Evolutionary conservation across 2,888 invertebrate species (phyloP), one percentile per base, ranked within the genome.

Genomic region (Sepiola atlantica): DNA sequence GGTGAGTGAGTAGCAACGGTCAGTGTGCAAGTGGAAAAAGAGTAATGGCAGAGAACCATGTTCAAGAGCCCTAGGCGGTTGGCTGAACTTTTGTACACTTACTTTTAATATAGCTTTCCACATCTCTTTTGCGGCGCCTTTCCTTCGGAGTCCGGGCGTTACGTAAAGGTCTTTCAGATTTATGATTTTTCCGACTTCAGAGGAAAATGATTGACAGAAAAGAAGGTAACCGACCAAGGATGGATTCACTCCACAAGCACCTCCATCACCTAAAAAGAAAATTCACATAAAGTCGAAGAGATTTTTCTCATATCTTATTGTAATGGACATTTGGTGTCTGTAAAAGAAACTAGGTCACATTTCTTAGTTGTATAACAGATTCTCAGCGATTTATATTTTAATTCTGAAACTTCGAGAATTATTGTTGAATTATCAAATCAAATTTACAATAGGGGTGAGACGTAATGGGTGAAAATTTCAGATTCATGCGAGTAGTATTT

Each of bases 141-240:
- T 45, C n/a, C 20, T 92, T 16, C 92, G 32, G 54, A 14, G 54
- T 28, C 54, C 92, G 21, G 92, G 92, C 28, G 54, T 92, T 54
- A 92, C 92, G 28, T 92, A 92, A 54, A 92, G n/a, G 55, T 92
- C 92, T 54, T 92, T 55, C 18, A 92, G 54, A 45, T 54, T n/a
- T 28, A 92, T 1, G 18, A 55, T 92, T 28, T 92, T 92, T 32
- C 92, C 92, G 6, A 92, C 55, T n/a, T 35, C 45, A 21, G 92
- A 54, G 54, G 54, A 92, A 92, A 92, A 92, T 1, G 55, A 54
- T 21, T 92, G 45, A 28, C 92, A n/a, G 55, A 92, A 92, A 20
- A 92, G n/a, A 1, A 92, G n/a, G 45, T 92, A 92, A n/a, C 92
- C 92, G n/a, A 54, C 12, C 45, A 92, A 54, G 20, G 55, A 92